Conservation (phyloP, 2,113 vertebrate species). For the Hippocampus abdominalis region DNA sequence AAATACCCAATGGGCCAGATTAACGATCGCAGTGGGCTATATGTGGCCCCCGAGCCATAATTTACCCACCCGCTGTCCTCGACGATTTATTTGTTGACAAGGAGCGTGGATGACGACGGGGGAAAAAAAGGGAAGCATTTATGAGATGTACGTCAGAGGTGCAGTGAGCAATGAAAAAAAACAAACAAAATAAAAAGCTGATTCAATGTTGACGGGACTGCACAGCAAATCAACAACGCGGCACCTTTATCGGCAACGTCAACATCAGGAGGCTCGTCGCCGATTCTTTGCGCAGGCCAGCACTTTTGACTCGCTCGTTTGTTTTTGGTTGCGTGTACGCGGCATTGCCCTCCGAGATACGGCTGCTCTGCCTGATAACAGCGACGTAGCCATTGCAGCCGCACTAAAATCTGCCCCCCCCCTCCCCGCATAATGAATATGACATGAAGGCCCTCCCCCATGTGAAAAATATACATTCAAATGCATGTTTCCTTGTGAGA, state of each 20-base stretch:
- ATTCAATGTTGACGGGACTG: not conserved
- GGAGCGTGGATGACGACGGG: not conserved
- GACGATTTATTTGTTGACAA: not conserved
- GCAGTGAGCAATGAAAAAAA: not conserved
- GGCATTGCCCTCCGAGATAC: not conserved
- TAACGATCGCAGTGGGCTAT: not conserved
- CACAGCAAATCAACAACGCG: not conserved
- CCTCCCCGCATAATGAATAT: no score
- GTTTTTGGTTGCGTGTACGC: not conserved
- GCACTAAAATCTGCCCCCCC: no score
- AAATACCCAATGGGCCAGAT: not conserved
- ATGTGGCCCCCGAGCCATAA: no score
- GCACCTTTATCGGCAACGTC: not conserved
- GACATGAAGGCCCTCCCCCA: no score
- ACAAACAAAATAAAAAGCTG: not conserved
- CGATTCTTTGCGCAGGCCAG: not conserved
- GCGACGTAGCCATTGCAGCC: not conserved
- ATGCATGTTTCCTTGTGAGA: not conserved
- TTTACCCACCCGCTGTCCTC: not conserved
- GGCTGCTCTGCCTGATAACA: not conserved
- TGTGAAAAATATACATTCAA: not conserved
- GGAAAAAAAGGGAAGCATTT: slow-evolving; percentile 1
- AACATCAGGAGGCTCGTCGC: not conserved
- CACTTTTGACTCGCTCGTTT: not conserved
- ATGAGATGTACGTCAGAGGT: not conserved